A percentile compares a stretch with the other conserved stretches of the same genome.
Conservation (phyloP, 2,888 invertebrate species). For the Acleris laterana region DNA sequence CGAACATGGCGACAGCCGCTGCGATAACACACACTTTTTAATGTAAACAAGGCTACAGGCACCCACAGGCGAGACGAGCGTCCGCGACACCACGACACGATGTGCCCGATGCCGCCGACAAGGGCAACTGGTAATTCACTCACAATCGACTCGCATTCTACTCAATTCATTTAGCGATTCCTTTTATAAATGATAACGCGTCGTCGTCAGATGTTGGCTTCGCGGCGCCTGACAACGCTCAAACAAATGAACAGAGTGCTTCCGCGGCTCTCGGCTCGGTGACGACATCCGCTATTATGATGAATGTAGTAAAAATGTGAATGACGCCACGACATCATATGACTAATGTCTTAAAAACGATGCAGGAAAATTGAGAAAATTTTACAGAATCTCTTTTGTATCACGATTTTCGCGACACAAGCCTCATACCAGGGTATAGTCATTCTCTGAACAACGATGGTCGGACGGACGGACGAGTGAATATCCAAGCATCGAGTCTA, state of each 20-base stretch:
- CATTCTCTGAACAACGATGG: too few relatives aligned
- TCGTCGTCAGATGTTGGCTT: constrained; percentile 36
- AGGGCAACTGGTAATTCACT: constrained; percentile 36
- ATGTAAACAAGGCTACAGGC: constrained; percentile 12
- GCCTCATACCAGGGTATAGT: neutral
- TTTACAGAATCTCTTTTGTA: constrained; percentile 8
- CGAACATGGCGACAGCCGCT: constrained; percentile 6
- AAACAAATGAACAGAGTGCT: constrained; percentile 42
- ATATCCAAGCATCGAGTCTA: too few relatives aligned
- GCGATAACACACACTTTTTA: constrained; percentile 7
- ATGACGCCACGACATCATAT: constrained; percentile 52
- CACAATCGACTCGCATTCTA: constrained; percentile 35
- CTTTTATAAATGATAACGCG: constrained; percentile 33
- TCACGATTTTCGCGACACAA: constrained; percentile 15
- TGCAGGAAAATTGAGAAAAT: constrained; percentile 34
- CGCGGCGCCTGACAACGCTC: constrained; percentile 36
- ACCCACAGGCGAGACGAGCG: constrained; percentile 31
- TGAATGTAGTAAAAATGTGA: constrained; percentile 53
- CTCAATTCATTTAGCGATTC: constrained; percentile 32
- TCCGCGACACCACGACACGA: constrained; percentile 30
- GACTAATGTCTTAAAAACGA: constrained; percentile 34
- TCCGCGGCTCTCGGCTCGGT: constrained; percentile 46
- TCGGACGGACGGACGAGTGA: too few relatives aligned
- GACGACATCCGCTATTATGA: constrained; percentile 46
- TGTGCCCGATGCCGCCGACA: constrained; percentile 19